Conservation (phyloP, 2,797 vertebrate species). For the Parauchenoglanis punctatus region DNA sequence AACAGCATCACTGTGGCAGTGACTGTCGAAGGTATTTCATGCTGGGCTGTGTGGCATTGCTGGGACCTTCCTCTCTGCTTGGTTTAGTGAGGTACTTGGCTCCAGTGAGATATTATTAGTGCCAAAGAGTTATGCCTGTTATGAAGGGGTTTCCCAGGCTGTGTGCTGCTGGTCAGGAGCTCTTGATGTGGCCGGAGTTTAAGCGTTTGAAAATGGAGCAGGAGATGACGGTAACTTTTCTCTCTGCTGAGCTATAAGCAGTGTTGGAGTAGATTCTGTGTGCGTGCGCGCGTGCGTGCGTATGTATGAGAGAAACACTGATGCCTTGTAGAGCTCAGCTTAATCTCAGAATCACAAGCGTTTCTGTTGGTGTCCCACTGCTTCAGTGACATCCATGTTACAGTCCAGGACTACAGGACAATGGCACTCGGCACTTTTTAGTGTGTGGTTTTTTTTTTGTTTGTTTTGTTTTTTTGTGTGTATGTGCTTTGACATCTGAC, state of each 20-base stretch:
- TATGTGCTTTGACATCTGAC: neutral
- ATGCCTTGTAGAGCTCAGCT: neutral
- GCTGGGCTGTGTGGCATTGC: conserved; percentile 35
- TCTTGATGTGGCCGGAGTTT: conserved; percentile 56
- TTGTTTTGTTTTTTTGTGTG: too few species aligned
- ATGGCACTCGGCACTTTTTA: neutral
- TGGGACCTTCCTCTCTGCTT: conserved; percentile 56
- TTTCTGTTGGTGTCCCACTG: neutral
- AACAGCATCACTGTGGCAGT: conserved; percentile 40
- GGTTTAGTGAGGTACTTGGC: conserved; percentile 42
- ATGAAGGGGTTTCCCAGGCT: conserved; percentile 64
- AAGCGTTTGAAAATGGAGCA: conserved; percentile 42
- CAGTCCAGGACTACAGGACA: neutral
- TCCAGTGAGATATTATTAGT: conserved; percentile 60
- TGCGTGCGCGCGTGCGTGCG: neutral
- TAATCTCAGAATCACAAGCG: neutral
- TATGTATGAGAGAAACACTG: neutral
- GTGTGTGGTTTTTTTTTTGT: neutral
- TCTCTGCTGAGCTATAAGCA: conserved; percentile 13
- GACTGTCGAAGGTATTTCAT: conserved; percentile 34
- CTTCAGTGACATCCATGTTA: neutral
- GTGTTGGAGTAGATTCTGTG: neutral
- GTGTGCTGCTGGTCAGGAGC: conserved; percentile 53
- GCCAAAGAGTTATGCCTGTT: conserved; percentile 58
- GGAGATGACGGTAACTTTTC: conserved; percentile 38